Evolutionary conservation across 64 coral and sea anemone genomes (phyloP), one percentile per base, ranked within the genome.

Genomic region (Porites lutea): DNA sequence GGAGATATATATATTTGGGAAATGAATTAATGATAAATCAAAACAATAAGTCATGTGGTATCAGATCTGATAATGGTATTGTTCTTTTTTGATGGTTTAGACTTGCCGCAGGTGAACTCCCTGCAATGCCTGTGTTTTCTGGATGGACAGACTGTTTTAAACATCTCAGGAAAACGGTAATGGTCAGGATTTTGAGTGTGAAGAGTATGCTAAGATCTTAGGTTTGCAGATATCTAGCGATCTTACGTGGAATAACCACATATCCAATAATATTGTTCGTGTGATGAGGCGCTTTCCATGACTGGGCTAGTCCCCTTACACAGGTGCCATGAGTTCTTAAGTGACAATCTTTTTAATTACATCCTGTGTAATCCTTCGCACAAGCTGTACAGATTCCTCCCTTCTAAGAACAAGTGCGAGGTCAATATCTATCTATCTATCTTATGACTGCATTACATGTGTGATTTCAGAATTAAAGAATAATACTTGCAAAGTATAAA

Each of bases 71-170:
- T 7, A 51, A 19, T 76, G 7, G 12, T 76, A 76, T 2, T 48
- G 51, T 8, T 48, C 2, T 55, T 11, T n/a, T 88, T 60, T 20
- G 13, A 15, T 53, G 53, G 12, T 37, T 37, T 43, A 92, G 91
- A 3, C 91, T 92, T 55, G 91, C 82, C 55, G 91, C 70, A 3
- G 91, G 91, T 11, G 72, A 86, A 64, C 72, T 72, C 5, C 91
- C 91, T 27, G 62, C 59, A 7, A 92, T 92, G 91, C 91, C 91
- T 52, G 47, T 92, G 13, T 92, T 87, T 76, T 48, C 23, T 59
- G 91, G 85, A 22, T 92, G 91, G 91, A 85, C 64, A 73, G 91
- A 92, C 63, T 92, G 91, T 76, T 92, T 92, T 76, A 92, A 78
- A 51, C 65, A 87, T 18, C 81, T 92, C 8, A 86, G 83, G 68